A percentile compares a stretch with the other conserved stretches of the same genome.
phyloP scores from a whole-genome alignment of 1,140 invertebrate genomes.

The Hycleus cichorii region DNA sequence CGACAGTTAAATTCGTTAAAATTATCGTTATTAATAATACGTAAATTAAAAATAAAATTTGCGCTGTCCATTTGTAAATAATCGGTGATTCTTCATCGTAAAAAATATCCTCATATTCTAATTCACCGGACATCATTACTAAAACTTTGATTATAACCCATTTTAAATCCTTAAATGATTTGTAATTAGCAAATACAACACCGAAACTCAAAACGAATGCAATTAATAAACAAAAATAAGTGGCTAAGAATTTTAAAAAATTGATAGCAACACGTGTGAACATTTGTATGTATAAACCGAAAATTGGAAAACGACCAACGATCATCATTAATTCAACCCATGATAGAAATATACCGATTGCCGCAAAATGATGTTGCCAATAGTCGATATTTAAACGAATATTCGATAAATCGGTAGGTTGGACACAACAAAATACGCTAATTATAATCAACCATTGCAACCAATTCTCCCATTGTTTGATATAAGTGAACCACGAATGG shows the following conservation, averaged over 20 bases:
- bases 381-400: slow-evolving; percentile 39
- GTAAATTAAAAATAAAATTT: slow-evolving; percentile 69
- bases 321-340: slow-evolving; percentile 79
- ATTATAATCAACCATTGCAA: slow-evolving; percentile 70
- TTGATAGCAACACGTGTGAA: slow-evolving; percentile 76
- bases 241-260: slow-evolving; percentile 73
- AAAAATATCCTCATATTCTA: slow-evolving; percentile 80
- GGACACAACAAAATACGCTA: slow-evolving; percentile 55
- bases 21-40: slow-evolving; percentile 78
- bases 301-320: slow-evolving; percentile 74
- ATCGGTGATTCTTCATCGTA: slow-evolving; percentile 46
- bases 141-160: slow-evolving; percentile 67
- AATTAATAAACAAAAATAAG: slow-evolving; percentile 70
- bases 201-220: slow-evolving; percentile 72
- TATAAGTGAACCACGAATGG: slow-evolving; percentile 60
- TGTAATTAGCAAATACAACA: slow-evolving; percentile 69
- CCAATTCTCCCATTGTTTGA: slow-evolving; percentile 76
- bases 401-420: slow-evolving; percentile 34
- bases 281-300: slow-evolving; percentile 80
- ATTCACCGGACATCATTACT: slow-evolving; percentile 81
- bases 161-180: slow-evolving; percentile 56
- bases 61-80: slow-evolving; percentile 60
- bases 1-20: slow-evolving; percentile 76
- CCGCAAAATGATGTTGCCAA: slow-evolving; percentile 76
- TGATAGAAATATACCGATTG: slow-evolving; percentile 65